A percentile compares a stretch with the other conserved stretches of the same genome.
These are phyloP conservation scores for Venustaconcha ellipsiformis DNA, from an alignment of 1,140 invertebrate species.

Conservation along the genomic window DNA sequence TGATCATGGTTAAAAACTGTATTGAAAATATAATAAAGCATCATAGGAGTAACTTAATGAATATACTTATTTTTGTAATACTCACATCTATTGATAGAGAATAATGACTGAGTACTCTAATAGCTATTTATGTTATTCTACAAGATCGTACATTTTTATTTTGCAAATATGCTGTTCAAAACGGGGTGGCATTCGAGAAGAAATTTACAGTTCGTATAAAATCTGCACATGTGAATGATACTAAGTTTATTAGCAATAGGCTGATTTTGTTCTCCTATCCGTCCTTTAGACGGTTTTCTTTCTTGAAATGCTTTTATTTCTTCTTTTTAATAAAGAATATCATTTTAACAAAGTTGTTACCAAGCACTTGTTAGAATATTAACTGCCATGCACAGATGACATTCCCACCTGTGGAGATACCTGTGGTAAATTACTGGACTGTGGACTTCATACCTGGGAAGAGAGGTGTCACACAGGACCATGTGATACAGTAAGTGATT, in stretches of 20 bases:
- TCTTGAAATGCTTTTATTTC: no score
- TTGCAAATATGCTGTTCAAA: no score
- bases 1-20: neutral
- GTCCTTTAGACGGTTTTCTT: no score
- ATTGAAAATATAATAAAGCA: neutral
- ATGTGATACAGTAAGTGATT: constrained; percentile 78
- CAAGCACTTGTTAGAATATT: constrained; percentile 44
- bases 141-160: neutral
- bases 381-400: constrained; percentile 72
- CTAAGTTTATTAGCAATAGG: no score
- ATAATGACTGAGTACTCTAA: neutral
- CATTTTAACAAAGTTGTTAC: neutral
- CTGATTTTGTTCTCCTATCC: no score
- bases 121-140: neutral
- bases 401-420: constrained; percentile 88
- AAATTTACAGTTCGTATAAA: no score
- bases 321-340: neutral
- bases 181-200: no score
- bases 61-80: neutral
- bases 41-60: no score
- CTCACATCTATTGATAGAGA: neutral
- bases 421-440: constrained; percentile 86
- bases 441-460: constrained; percentile 83
- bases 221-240: no score
- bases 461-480: constrained; percentile 85